Evolutionary conservation across 2,888 invertebrate species (phyloP).

Genomic region (Candidula unifasciata): DNA sequence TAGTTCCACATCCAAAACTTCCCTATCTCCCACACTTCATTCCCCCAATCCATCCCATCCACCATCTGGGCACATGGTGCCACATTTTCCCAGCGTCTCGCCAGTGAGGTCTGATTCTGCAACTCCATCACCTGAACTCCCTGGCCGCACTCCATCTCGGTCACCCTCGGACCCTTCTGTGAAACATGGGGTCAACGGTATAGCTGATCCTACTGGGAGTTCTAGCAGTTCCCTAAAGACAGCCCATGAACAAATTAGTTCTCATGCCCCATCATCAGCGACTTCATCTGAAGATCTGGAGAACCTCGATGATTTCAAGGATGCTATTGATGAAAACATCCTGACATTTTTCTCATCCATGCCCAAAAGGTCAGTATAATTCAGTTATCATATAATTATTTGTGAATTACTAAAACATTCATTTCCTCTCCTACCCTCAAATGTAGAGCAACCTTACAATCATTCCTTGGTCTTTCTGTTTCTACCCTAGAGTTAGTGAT

Average conservation of each 20-base stretch:
- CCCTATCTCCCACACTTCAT: not conserved
- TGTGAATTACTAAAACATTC: too few relatives aligned
- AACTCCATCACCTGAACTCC: not conserved
- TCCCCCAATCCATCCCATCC: not conserved
- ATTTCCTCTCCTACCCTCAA: too few relatives aligned
- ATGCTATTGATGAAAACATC: constrained; percentile 67
- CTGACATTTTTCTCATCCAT: constrained; percentile 70
- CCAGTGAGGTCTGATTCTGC: not conserved
- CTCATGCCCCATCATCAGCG: constrained; percentile 48
- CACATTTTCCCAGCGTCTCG: not conserved
- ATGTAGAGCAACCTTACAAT: too few relatives aligned
- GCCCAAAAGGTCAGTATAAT: constrained; percentile 61
- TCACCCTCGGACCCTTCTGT: not conserved
- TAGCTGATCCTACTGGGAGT: not conserved
- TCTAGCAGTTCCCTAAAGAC: not conserved
- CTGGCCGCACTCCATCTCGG: not conserved
- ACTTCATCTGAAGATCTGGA: constrained; percentile 57
- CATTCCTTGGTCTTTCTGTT: too few relatives aligned
- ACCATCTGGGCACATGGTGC: not conserved
- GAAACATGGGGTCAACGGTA: constrained; percentile 6
- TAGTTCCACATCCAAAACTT: not conserved
- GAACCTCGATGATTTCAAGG: constrained; percentile 63
- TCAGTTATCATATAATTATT: too few relatives aligned
- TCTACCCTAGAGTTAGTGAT: too few relatives aligned
- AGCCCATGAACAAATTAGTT: not conserved